Conservation (phyloP, 2,797 vertebrate genomes). For the Macroramphosus scolopax region DNA sequence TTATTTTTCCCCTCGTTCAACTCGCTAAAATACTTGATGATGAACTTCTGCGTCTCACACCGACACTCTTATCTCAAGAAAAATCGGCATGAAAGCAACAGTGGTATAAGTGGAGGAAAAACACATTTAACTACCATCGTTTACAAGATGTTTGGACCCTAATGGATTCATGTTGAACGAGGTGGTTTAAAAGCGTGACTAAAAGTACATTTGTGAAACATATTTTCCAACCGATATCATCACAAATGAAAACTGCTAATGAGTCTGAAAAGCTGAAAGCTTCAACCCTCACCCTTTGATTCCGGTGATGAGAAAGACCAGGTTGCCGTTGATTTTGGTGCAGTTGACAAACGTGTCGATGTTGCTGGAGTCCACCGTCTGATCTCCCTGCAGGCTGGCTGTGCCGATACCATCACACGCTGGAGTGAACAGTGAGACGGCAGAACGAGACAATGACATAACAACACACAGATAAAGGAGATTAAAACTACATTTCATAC, state of each 20-base stretch:
- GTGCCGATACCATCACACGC: slow-evolving; percentile 97
- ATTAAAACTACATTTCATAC: no score
- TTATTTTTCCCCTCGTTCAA: no score
- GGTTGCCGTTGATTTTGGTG: slow-evolving; percentile 98
- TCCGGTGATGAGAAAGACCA: slow-evolving; percentile 97
- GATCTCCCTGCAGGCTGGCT: slow-evolving; percentile 86
- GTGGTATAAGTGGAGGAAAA: not conserved
- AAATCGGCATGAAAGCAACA: no score
- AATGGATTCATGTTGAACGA: not conserved
- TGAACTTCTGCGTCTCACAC: no score
- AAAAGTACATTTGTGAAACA: no score
- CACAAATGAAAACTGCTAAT: not conserved
- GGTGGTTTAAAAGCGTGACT: no score
- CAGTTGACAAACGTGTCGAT: slow-evolving; percentile 98
- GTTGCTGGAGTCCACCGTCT: slow-evolving; percentile 97
- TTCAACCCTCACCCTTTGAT: slow-evolving; percentile 91
- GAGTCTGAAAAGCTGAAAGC: not conserved
- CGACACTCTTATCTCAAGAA: no score
- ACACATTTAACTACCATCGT: not conserved
- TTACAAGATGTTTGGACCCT: not conserved
- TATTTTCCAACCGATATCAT: no score
- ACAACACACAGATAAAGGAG: no score
- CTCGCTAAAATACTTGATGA: no score
- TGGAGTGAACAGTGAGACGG: slow-evolving; percentile 51
- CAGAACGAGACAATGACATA: not conserved